Base-by-base conservation (phyloP, 2,797 vertebrate species). In the Sylvia borin region DNA sequence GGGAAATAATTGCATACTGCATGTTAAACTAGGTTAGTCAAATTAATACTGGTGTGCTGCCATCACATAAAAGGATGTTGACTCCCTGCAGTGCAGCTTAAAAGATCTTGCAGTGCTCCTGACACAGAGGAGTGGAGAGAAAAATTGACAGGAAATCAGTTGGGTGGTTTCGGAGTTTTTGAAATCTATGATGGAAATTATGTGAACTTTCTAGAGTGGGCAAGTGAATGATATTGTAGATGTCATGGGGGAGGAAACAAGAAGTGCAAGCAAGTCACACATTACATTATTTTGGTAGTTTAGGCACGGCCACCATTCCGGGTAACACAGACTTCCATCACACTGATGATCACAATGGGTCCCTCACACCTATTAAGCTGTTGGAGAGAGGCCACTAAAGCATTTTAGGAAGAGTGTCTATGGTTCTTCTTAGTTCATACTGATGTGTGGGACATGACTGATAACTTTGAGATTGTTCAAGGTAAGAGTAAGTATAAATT, bases 11-110 rank as follows among this genome's bases (percentile, higher is more conserved):
- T 92, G 76, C 77, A 60, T 89, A 88, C 47, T 89, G 77, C 85
- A 85, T 74, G 70, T 55, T 79, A 34, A 88, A 79, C 74, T 89
- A 96, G 90, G 83, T 93, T 97, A 95, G 61, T 81, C 91, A 90
- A 96, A 96, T 97, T 97, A 96, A 92, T 68, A 40, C 51, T 92
- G 91, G 90, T 97, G 83, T 77, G 11, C 80, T 93, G 64, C 90
- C 60, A 81, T 45, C 38, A 88, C 54, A 36, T 80, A 90, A 93
- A 95, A 95, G 83, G 9, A 22, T 58, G 36, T 50, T 82, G 48
- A 50, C 76, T 96, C 75, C 78, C 76, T 95, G 77, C 60, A 72
- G 57, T 65, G 85, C 78, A 88, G 40, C 83, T 93, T 93, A 64
- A 53, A 93, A 55, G 71, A 66, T 86, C 73, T 57, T 82, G 26